These are phyloP conservation scores for Drosophila parvula DNA, from an alignment of 1,140 invertebrate species.

Conservation along the genomic window DNA sequence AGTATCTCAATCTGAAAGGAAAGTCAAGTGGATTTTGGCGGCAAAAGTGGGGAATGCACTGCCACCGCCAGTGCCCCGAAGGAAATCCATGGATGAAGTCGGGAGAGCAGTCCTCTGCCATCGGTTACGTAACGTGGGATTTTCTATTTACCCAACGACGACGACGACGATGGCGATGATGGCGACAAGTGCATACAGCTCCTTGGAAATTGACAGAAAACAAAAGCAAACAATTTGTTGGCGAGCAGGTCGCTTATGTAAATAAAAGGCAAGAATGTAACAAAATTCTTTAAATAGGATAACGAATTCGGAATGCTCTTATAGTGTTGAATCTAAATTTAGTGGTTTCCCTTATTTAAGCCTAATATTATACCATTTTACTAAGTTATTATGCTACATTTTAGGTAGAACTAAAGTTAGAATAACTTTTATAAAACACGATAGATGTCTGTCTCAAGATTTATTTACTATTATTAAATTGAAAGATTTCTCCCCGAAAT, in stretches of 20 bases:
- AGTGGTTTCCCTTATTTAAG: not conserved
- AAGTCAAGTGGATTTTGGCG: conserved; percentile 77
- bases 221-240: conserved; percentile 79
- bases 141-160: conserved; percentile 68
- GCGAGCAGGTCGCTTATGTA: conserved; percentile 67
- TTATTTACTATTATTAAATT: not conserved
- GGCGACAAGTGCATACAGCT: conserved; percentile 71
- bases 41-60: conserved; percentile 61
- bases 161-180: conserved; percentile 64
- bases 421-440: not conserved
- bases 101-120: conserved; percentile 17
- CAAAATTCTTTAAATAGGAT: not conserved
- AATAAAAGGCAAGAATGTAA: conserved; percentile 57
- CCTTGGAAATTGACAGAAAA: conserved; percentile 76
- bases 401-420: accelerated
- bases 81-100: conserved; percentile 20
- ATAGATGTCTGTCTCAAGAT: not conserved
- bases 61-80: conserved; percentile 9
- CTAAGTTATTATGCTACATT: not conserved
- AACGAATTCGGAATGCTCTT: conserved; percentile 26
- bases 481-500: not conserved
- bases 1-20: conserved; percentile 47
- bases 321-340: not conserved
- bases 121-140: conserved; percentile 68
- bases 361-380: not conserved